Conservation (phyloP, 1,140 invertebrate species). For the Danaus melanippus region DNA sequence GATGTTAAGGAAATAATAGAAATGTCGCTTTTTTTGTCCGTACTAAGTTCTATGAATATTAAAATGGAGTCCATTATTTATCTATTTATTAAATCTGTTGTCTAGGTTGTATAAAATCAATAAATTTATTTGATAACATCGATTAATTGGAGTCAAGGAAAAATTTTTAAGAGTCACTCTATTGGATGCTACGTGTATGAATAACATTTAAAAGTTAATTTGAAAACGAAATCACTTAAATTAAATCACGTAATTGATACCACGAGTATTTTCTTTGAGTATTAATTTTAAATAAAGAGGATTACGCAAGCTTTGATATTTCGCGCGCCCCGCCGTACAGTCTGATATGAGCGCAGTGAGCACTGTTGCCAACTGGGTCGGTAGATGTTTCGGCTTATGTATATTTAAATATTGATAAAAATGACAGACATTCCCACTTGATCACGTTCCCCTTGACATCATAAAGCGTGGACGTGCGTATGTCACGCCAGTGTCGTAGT, state of each 20-base stretch:
- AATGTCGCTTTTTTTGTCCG: too few species aligned
- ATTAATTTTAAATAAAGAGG: conserved; percentile 14
- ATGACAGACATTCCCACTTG: conserved; percentile 26
- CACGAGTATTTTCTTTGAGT: conserved; percentile 35
- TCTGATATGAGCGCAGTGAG: conserved; percentile 31
- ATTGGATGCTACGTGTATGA: too few species aligned
- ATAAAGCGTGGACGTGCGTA: conserved; percentile 20
- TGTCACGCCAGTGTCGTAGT: conserved; percentile 29
- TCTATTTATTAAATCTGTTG: too few species aligned
- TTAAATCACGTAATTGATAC: conserved; percentile 29
- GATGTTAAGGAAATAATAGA: too few species aligned
- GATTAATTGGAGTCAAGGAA: too few species aligned
- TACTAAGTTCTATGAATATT: too few species aligned
- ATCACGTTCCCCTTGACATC: conserved; percentile 49
- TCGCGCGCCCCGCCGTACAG: conserved; percentile 42
- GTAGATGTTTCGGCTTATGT: conserved; percentile 11
- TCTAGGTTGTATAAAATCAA: too few species aligned
- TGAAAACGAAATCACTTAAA: conserved; percentile 7
- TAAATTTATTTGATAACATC: too few species aligned
- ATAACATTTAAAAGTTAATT: too few species aligned
- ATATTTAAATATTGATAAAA: conserved; percentile 19
- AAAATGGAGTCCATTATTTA: too few species aligned
- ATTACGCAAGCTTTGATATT: conserved; percentile 39
- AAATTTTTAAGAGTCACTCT: too few species aligned
- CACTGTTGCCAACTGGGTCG: conserved; percentile 31